These are phyloP conservation scores for Margaritifera margaritifera DNA, from an alignment of 2,888 invertebrate genomes.

Conservation along the genomic window DNA sequence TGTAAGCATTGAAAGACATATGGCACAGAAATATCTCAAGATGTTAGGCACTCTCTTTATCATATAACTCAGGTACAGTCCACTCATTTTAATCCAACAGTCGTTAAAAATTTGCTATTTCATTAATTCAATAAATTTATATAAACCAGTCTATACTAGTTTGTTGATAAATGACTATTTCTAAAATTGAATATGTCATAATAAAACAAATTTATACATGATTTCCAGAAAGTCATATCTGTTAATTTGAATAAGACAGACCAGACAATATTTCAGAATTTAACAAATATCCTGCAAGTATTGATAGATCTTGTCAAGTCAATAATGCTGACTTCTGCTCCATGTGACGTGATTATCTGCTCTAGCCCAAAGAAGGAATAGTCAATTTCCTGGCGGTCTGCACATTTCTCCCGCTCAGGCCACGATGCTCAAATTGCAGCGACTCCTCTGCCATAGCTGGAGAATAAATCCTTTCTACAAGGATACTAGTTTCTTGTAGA, in stretches of 20 bases:
- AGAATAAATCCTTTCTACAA: conserved; percentile 88
- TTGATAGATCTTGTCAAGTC: conserved; percentile 92
- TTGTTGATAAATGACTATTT: neutral
- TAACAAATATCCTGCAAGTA: conserved; percentile 77
- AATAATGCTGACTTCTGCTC: conserved; percentile 83
- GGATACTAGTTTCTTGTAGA: conserved; percentile 72
- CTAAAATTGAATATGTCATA: no score
- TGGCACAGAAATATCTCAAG: no score
- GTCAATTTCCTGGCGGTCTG: conserved; percentile 73
- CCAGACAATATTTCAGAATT: neutral
- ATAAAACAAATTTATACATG: no score
- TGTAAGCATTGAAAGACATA: no score
- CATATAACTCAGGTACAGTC: no score
- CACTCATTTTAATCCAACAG: no score
- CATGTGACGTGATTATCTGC: conserved; percentile 75
- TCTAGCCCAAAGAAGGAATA: conserved; percentile 76
- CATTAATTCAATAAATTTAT: no score
- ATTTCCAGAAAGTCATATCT: no score
- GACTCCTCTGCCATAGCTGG: conserved; percentile 90
- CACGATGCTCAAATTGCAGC: conserved; percentile 94
- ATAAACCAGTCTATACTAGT: no score
- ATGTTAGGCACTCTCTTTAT: no score
- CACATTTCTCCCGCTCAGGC: conserved; percentile 96
- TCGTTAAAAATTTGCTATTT: no score
- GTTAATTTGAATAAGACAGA: neutral